A percentile compares a stretch with the other conserved stretches of the same genome.
phyloP scores from a whole-genome alignment of 1,140 invertebrate species.

The Cephus cinctus region DNA sequence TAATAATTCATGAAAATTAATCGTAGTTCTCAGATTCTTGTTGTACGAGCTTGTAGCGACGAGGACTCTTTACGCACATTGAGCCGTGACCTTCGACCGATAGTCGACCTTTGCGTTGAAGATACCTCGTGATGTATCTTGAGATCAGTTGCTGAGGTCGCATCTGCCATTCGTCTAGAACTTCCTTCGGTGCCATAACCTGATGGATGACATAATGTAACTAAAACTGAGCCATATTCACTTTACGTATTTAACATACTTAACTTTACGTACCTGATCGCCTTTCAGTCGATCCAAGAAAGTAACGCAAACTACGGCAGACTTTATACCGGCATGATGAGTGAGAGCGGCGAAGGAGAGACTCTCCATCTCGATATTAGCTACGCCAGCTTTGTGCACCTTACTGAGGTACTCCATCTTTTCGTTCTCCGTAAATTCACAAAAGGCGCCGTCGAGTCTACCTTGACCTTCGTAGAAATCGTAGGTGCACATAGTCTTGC shows the following conservation, averaged over 20 bases:
- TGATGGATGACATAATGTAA: constrained; percentile 41
- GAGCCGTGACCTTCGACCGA: constrained; percentile 74
- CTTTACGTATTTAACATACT: too few species aligned
- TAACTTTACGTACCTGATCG: constrained; percentile 75
- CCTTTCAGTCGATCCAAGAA: constrained; percentile 91
- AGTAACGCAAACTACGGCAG: constrained; percentile 91
- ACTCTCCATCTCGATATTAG: constrained; percentile 99
- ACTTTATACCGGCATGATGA: constrained; percentile 89
- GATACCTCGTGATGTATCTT: constrained; percentile 82
- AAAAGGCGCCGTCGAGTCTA: constrained; percentile 94
- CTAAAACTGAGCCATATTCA: background rate
- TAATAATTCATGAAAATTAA: constrained; percentile 56
- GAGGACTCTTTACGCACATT: constrained; percentile 77
- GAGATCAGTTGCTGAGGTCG: constrained; percentile 87
- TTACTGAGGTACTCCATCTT: constrained; percentile 85
- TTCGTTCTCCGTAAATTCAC: constrained; percentile 86
- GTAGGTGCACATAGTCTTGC: constrained; percentile 93
- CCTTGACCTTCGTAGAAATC: constrained; percentile 99
- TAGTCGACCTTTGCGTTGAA: constrained; percentile 71
- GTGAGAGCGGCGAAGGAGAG: constrained; percentile 91
- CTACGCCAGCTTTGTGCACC: constrained; percentile 76
- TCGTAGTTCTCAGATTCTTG: constrained; percentile 89
- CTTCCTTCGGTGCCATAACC: constrained; percentile 85
- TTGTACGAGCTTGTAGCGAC: constrained; percentile 83
- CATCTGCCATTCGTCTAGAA: constrained; percentile 89